Base-by-base conservation (phyloP, 1,140 invertebrate species). In the Cheumatopsyche charites region DNA sequence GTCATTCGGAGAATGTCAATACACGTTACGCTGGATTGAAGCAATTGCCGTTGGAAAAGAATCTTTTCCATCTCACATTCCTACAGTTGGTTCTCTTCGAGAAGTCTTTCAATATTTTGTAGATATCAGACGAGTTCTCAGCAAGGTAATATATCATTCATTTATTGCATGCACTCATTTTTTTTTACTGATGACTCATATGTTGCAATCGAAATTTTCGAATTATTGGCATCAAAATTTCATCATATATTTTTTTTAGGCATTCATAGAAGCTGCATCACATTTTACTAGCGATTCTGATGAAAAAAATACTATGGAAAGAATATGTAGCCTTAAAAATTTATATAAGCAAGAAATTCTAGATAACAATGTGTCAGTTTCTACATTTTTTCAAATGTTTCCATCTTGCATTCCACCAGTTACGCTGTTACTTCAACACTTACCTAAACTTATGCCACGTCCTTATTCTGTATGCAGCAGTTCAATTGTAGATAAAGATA, bases 401-500 rank as follows among this genome's bases (percentile, higher is more conserved):
- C 78, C 82, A 75, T 84, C 89, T 55, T 88, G 90, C 78, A 79
- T 82, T 66, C 92, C 92, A 11, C 83, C 89, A 21, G 77, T 92
- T 19, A 86, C 87, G 75, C 73, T 87, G 52, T 77, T 94, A 42
- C 80, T 93, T 63, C 90, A 94, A 79, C 82, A 94, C 77, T 82
- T 95, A 61, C 89, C 91, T 1, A 84, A 88, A 21, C 82, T 95
- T 13, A 81, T 90, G 52, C 91, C 94, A 6, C 82, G 94, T 68
- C 88, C 91, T 17, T 95, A 94, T 82, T 94, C 93, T 1, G 91
- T 94, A 75, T 87, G 89, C 5, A 93, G 90, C 66, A 91, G 89
- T 73, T 84, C 86, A 6, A 76, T 87, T 49, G 77, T 78, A 62
- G 72, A 82, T 49, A 74, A 80, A 6, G 80, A 82, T 55, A 74